These are phyloP conservation scores for Odontothrips loti DNA, from an alignment of 2,888 invertebrate genomes.

Conservation along the genomic window DNA sequence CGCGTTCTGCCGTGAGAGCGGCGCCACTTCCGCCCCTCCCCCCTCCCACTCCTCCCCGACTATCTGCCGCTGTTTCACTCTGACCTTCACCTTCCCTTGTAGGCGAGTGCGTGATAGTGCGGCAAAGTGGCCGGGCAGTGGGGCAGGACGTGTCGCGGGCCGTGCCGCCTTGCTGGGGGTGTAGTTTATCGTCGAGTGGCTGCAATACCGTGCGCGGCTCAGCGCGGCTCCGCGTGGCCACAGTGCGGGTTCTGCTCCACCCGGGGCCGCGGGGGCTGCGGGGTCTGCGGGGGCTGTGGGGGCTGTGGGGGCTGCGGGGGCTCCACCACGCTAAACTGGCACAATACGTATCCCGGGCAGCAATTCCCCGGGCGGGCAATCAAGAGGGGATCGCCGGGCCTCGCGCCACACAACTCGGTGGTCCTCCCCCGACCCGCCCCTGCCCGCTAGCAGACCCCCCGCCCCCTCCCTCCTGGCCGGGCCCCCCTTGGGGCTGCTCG, in stretches of 20 bases:
- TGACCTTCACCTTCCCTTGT: not conserved
- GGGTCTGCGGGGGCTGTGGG: not conserved
- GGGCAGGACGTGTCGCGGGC: not conserved
- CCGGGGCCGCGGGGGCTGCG: too few species aligned
- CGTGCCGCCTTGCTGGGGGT: not conserved
- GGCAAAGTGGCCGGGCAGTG: not conserved
- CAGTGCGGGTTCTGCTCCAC: too few species aligned
- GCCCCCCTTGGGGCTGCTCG: not conserved
- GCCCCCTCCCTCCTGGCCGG: not conserved
- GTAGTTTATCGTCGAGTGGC: slow-evolving; percentile 11
- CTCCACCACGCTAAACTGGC: slow-evolving; percentile 6
- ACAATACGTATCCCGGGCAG: not conserved
- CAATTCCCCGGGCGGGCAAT: slow-evolving; percentile 5
- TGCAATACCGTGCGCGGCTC: not conserved
- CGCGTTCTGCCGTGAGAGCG: too few species aligned
- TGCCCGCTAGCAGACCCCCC: not conserved
- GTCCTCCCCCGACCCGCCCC: not conserved
- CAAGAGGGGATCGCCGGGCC: not conserved
- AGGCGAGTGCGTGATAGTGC: not conserved
- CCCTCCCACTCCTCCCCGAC: too few species aligned
- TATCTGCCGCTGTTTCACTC: not conserved
- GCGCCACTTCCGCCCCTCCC: too few species aligned
- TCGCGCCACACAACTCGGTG: not conserved
- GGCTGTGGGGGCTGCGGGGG: not conserved
- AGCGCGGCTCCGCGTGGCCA: not conserved